Base-by-base conservation (phyloP, 2,797 vertebrate species). In the Muscicapa striata region DNA sequence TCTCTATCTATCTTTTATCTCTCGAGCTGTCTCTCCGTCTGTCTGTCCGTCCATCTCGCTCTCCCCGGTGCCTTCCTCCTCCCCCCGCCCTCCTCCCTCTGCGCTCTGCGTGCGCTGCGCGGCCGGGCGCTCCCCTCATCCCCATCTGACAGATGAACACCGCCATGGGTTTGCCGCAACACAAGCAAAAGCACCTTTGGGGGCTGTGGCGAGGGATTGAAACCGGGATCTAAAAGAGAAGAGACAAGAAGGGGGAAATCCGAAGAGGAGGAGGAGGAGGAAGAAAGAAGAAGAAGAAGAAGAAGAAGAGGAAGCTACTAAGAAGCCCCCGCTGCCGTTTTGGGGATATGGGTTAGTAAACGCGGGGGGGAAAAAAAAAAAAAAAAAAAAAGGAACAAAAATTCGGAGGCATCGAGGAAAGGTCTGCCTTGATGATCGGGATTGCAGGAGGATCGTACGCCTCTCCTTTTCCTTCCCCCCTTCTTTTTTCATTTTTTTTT, bases 151-250 rank as follows among this genome's bases (percentile, higher is more conserved):
- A 98, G 97, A 97, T 97, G 97, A 94, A 88, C 96, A 85, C 85
- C 95, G 90, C 97, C 94, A 97, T 97, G 96, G 97, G 95, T 97
- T 97, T 97, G 93, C 92, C 89, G 93, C 97, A 79, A 97, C 97
- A 91, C 96, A 94, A 95, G 95, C 97, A 91, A 95, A 97, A 90
- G 93, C 95, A 95, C 96, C 97, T 96, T 84, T 66, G 97, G 97
- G 96, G 97, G 89, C 96, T 97, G 88, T 51, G 90, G 89, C 96
- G 81, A 94, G 88, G 95, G 87, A 90, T 68, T 40, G 86, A 89
- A 94, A 83, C 93, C 91, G 92, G 96, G 91, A 96, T 97, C 94
- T 98, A 94, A 95, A 87, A 67, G 72, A 89, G 88, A 91, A 91
- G 70, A 85, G 27, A 57, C 57, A 73, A 76, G 79, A 93, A 90